These are phyloP conservation scores for Pristionchus entomophagus DNA, from an alignment of 2,888 invertebrate species.

Conservation along the genomic window DNA sequence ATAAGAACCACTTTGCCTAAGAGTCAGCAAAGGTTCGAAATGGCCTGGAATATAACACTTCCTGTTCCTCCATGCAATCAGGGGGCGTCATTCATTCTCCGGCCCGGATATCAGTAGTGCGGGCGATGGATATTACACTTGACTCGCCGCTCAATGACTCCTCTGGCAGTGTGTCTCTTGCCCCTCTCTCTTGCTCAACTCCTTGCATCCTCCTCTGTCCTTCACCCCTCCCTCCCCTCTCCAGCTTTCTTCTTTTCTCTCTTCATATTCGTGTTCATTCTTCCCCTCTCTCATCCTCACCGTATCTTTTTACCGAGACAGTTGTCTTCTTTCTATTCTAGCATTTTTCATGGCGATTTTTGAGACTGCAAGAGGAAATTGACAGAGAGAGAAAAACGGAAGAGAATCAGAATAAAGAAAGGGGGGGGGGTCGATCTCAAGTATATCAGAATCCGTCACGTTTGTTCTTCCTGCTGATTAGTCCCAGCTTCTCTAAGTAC, in stretches of 20 bases:
- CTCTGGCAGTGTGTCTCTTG: constrained; percentile 19
- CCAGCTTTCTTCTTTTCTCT: neutral
- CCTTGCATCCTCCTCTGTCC: neutral
- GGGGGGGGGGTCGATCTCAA: no score
- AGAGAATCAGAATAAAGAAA: neutral
- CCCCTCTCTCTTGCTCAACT: neutral
- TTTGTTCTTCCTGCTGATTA: no score
- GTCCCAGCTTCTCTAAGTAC: neutral
- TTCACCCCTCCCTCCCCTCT: neutral
- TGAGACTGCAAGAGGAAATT: neutral
- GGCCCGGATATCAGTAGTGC: constrained; percentile 37
- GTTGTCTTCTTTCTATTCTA: constrained; percentile 12
- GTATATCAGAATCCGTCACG: constrained; percentile 10
- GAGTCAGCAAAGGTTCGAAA: no score
- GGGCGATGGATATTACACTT: constrained; percentile 41
- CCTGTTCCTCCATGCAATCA: neutral
- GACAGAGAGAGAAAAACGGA: no score
- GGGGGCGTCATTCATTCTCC: constrained; percentile 12
- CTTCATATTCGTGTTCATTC: constrained; percentile 30
- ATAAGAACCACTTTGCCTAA: no score
- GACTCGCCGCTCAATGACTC: constrained; percentile 38
- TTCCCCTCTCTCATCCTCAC: constrained; percentile 15
- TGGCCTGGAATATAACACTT: no score
- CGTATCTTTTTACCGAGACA: constrained; percentile 41
- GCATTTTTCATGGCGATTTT: neutral